These are phyloP conservation scores for Carterocephalus palaemon DNA, from an alignment of 2,888 invertebrate species.

Conservation along the genomic window DNA sequence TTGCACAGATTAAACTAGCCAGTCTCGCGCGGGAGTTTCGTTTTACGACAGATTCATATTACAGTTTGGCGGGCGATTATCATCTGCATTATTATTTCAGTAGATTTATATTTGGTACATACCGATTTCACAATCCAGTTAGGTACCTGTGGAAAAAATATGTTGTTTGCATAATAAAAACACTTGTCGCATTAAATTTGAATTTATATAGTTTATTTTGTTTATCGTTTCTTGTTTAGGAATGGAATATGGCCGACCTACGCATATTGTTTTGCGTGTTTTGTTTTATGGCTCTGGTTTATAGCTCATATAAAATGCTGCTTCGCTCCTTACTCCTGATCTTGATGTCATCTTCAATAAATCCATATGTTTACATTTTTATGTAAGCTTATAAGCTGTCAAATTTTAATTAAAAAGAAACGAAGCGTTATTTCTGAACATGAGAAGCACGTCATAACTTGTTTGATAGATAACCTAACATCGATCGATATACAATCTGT, in stretches of 20 bases:
- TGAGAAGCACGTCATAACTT: no score
- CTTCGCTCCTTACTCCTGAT: conserved; percentile 15
- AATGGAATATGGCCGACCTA: conserved; percentile 50
- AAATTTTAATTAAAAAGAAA: no score
- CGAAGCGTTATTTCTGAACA: background rate
- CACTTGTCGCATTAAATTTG: conserved; percentile 51
- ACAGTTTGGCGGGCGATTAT: conserved; percentile 30
- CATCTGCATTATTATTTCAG: no score
- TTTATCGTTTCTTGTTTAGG: no score
- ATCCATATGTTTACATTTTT: no score
- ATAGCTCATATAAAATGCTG: conserved; percentile 32
- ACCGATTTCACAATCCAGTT: conserved; percentile 41
- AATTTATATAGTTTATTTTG: conserved; percentile 51
- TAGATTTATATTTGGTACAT: no score
- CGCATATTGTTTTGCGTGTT: conserved; percentile 41
- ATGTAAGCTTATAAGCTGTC: no score
- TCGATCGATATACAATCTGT: conserved; percentile 6
- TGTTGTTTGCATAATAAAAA: conserved; percentile 53
- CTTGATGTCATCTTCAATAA: conserved; percentile 2
- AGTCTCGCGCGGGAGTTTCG: conserved; percentile 32
- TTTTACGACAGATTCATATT: conserved; percentile 51
- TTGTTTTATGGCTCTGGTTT: conserved; percentile 33
- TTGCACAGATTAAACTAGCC: conserved; percentile 45
- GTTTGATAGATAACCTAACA: conserved; percentile 1
- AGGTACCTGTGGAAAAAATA: conserved; percentile 45